Evolutionary conservation across 2,797 vertebrate genomes (phyloP).

Genomic region (Caiman crocodilus): DNA sequence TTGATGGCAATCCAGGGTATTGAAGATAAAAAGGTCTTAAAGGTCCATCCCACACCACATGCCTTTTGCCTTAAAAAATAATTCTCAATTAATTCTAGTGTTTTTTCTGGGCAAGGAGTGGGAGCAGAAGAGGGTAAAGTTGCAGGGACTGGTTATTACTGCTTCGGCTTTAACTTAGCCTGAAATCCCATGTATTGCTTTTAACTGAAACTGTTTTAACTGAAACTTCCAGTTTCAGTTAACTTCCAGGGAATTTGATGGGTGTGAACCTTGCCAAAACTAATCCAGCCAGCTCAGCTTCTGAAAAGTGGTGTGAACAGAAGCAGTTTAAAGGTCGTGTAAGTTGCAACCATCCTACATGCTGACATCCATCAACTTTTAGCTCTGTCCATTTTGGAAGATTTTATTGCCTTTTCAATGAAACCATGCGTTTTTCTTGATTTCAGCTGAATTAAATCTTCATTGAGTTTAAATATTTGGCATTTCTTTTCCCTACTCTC

Average conservation of each 20-base stretch:
- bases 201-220: conserved; percentile 13
- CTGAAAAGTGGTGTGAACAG: background rate
- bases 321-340: background rate
- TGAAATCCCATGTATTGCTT: background rate
- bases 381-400: background rate
- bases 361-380: background rate
- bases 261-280: background rate
- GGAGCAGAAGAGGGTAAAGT: too few species aligned
- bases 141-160: background rate
- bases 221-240: too few species aligned
- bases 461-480: background rate
- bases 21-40: background rate
- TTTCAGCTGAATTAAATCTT: conserved; percentile 15
- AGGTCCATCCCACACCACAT: background rate
- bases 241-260: background rate
- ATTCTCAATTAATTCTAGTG: background rate
- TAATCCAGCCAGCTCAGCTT: background rate
- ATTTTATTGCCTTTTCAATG: conserved; percentile 1
- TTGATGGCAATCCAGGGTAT: accelerated
- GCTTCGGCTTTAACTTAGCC: background rate
- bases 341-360: background rate
- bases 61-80: background rate
- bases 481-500: background rate
- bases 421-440: background rate
- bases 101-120: background rate